Evolutionary conservation across 1,140 invertebrate genomes (phyloP), one percentile per base, ranked within the genome.

Genomic region (Atta texana): DNA sequence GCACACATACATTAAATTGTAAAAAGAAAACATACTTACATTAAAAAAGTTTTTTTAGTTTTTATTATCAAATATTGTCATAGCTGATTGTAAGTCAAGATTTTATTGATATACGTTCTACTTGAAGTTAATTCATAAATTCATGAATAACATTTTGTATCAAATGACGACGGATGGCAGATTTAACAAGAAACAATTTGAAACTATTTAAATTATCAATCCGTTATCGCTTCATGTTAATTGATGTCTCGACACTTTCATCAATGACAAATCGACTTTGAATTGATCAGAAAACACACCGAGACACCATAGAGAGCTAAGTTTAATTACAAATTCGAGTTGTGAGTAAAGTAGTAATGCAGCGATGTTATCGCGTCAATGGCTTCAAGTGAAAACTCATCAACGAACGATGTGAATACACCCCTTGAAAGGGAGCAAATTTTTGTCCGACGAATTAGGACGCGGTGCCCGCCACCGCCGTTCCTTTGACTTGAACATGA

Each of bases 361-460:
- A 72, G 66, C 80, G 68, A 74, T 74, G 68, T 21, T 84, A 39
- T 84, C 69, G 39, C 69, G 80, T 84, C 80, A 84, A 84, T 74
- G 80, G 74, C 55, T 84, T 57, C 18, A 69, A 84, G 80, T 74
- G 80, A 74, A 44, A 44, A 84, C 74, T 61, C 80, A 84, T 84
- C 69, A 74, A 5, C 69, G 80, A 31, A 24, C 39, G 53, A 71
- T 21, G 53, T 49, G 51, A 51, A 49, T 49, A 69, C 49, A 18
- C 21, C 80, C 53, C 55, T 64, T 74, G 24, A 74, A 74, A 61
- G 80, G 80, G 80, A 74, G n/a, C 61, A 57, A 21, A 84, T 74
- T 84, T 84, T 84, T 84, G 80, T 84, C 39, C 69, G 80, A 49
- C 49, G 66, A 74, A 84, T 84, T 84, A 84, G 80, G 18, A 74